Base-by-base conservation (phyloP, 2,113 vertebrate species). In the Corythaeola cristata region DNA sequence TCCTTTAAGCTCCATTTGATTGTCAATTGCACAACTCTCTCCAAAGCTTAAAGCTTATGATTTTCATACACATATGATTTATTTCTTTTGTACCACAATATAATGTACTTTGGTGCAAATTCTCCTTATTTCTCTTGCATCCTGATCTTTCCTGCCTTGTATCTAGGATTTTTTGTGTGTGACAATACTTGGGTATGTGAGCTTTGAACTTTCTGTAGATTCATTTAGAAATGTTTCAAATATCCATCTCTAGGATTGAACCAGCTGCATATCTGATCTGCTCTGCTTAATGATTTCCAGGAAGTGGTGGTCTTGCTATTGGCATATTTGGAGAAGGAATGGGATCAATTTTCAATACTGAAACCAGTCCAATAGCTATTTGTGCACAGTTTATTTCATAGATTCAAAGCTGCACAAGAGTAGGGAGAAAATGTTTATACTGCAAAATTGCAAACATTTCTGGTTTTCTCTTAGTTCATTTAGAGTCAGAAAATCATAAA, bases 21-120 rank as follows among this genome's bases (percentile, higher is more conserved):
- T 98, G 97, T 98, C 98, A 98, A 98, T 98, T 98, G 98, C 98
- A 98, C 98, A 98, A 98, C 98, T 98, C 98, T 97, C 96, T 98
- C 95, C 95, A 97, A 98, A 98, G 97, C 98, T 97, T 96, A 96
- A 97, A 93, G 97, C 97, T 97, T 97, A 96, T 97, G 96, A 93
- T 98, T 98, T 98, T 97, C 97, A 98, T 97, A 98, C 93, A 98
- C 96, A 97, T 88, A 94, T 96, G 96, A 98, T 98, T 98, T 96
- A 98, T 97, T 96, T 92, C 97, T 98, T 98, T 96, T 97, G 95
- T 97, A 93, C 93, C 95, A 97, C 95, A 93, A 94, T 97, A 80
- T 92, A 95, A 97, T 95, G 66, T 93, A 85, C 93, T 95, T 98
- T 89, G 90, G 85, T 93, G 55, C 33, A 88, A 97, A 83, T 93